A percentile compares a stretch with the other conserved stretches of the same genome.
These are phyloP conservation scores for Crax fasciolata DNA, from an alignment of 2,797 vertebrate genomes.

Conservation along the genomic window DNA sequence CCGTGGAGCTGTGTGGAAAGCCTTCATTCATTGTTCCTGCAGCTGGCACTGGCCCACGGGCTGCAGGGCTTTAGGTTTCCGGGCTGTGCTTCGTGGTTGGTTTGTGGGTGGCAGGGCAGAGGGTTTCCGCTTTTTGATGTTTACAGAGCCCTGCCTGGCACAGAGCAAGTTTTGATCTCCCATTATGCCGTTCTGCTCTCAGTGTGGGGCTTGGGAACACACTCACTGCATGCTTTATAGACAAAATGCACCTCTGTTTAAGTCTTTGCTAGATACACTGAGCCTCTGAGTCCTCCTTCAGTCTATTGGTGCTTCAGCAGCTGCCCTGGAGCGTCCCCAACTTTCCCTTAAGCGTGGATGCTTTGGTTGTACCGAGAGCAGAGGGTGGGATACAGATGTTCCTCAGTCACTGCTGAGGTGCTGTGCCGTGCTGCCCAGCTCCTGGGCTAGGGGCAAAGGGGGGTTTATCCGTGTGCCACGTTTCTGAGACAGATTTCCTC, in stretches of 20 bases:
- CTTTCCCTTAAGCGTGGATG: neutral
- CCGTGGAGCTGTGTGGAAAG: neutral
- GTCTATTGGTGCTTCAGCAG: neutral
- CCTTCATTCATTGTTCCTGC: neutral
- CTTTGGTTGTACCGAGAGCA: neutral
- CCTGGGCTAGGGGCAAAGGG: neutral
- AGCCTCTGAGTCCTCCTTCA: neutral
- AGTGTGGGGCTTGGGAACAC: neutral
- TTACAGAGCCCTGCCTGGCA: neutral
- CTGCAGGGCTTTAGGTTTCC: neutral
- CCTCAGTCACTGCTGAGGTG: neutral
- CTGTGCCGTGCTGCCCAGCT: no score
- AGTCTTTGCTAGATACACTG: neutral
- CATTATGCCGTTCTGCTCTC: neutral
- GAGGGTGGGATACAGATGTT: neutral
- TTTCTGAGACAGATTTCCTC: neutral
- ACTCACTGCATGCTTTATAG: neutral
- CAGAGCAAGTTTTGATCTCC: neutral
- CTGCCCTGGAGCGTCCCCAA: fast-evolving
- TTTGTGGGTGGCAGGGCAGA: neutral
- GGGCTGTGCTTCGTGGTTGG: neutral
- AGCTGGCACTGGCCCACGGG: neutral
- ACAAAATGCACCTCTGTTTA: neutral
- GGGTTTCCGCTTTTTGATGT: neutral
- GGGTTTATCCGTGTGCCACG: fast-evolving